Evolutionary conservation across 92 coral and sea anemone species (phyloP), one percentile per base, ranked within the genome.

Genomic region (Epizoanthus illoricatus): DNA sequence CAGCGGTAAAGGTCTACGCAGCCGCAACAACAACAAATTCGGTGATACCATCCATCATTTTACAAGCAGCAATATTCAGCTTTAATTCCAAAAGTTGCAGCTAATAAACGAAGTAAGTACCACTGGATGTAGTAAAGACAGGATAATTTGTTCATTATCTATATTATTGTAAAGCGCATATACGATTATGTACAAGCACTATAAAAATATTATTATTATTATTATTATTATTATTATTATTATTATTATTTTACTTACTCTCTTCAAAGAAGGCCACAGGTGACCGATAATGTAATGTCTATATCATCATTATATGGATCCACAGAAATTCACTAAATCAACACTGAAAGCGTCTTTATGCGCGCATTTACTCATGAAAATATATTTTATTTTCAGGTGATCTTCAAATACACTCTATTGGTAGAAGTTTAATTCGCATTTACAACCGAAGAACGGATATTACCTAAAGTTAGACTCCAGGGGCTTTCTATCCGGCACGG

Each of bases 391-490:
- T 80, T 86, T 33, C 90, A 91, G 94, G 74, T 11, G 49, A 63
- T 39, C 86, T 88, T 62, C 86, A 83, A 80, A 41, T 91, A n/a
- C 45, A 85, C 59, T 79, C 84, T 0, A 55, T 91, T 23, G 92
- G 88, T 2, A 69, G 74, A 15, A 80, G 88, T 59, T 61, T 78
- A 55, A 80, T 91, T 23, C 94, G 65, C 41, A 82, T 91, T 41
- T 88, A 72, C 54, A 85, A 89, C 41, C 81, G 3, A 69, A 83
- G 23, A 85, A 79, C 1, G 70, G 69, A 72, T 65, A 82, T 74
- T 88, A 88, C 69, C 81, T 91, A 13, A 89, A 89, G 15, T 85
- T 91, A 91, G 87, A 84, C 59, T 40, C 87, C 69, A 88, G 56
- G 33, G 94, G 94, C 42, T 16, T 69, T 12, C 74, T 91, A 65